Conservation (phyloP, 2,113 vertebrate species). For the Apaloderma vittatum region DNA sequence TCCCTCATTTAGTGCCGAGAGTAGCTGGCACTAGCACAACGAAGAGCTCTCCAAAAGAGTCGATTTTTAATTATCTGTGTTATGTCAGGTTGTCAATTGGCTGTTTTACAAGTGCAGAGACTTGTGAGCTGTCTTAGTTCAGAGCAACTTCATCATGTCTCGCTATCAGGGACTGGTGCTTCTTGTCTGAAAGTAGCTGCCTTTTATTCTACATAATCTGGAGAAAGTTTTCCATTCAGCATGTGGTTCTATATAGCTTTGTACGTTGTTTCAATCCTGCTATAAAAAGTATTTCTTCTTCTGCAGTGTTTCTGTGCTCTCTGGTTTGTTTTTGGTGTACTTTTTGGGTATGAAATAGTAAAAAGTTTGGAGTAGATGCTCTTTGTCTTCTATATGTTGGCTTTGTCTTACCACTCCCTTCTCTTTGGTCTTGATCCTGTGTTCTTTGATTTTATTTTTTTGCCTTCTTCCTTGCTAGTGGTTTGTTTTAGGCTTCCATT, state of each 20-base stretch:
- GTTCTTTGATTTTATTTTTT: background rate
- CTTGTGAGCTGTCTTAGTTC: background rate
- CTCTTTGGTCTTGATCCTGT: background rate
- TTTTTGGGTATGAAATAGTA: background rate
- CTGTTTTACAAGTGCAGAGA: background rate
- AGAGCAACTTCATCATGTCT: background rate
- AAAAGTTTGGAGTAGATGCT: background rate
- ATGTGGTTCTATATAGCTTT: background rate
- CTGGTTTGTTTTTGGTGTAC: background rate
- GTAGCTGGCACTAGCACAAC: background rate
- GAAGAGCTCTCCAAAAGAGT: background rate
- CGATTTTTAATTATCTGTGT: slow-evolving; percentile 56
- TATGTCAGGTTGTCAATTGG: background rate
- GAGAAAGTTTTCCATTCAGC: background rate
- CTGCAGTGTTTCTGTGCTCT: background rate
- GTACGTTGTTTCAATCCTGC: background rate
- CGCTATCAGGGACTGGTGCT: accelerated
- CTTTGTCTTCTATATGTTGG: background rate
- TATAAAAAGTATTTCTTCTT: background rate
- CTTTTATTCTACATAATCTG: background rate
- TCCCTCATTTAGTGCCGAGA: background rate
- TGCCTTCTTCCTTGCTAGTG: background rate
- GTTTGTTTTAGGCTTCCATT: background rate
- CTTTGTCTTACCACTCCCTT: background rate
- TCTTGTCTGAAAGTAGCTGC: background rate